Base-by-base conservation (phyloP, 2,113 vertebrate species). In the Glareola pratincola region DNA sequence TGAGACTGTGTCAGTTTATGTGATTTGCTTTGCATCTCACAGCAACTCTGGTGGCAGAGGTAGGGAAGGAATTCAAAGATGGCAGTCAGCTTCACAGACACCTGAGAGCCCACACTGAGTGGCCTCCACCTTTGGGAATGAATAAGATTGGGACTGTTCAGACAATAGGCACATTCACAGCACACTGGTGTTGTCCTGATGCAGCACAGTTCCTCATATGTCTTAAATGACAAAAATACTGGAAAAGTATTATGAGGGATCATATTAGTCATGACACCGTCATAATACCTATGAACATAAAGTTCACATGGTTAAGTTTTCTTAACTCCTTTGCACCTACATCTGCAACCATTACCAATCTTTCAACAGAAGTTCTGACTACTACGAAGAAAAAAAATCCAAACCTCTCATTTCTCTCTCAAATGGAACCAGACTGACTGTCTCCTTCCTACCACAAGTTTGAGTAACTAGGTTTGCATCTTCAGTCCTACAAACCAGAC, bases 301-400 rank as follows among this genome's bases (percentile, higher is more conserved):
- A 66, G 39, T 21, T 80, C 13, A 54, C 27, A 57, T 0, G 16
- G 21, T 30, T 22, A 59, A 32, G 0, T 0, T 4, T 79, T 68
- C 34, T 78, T 73, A 73, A 32, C 32, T 75, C 32, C 13, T 59
- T 37, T 71, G 41, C 29, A 85, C 10, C 41, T 71, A 24, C 18
- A 14, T 84, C 66, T 77, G 32, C 47, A 91, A 45, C 18, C 14
- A 53, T 34, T 75, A 59, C 9, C 12, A 45, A 15, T 50, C 69
- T 75, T 77, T 67, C 54, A 74, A 62, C 6, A 50, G 39, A 30
- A 62, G 17, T 81, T 80, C 26, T 76, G 26, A 75, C n/a, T 75
- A 32, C 0, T 2, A 62, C 26, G 36, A 22, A 54, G 34, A 50
- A 56, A 51, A 36, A 68, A 60, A 76, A 30, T 16, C 26, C 26